A percentile compares a stretch with the other conserved stretches of the same genome.
These are phyloP conservation scores for Acrobasis suavella DNA, from an alignment of 2,888 invertebrate genomes.

Conservation along the genomic window DNA sequence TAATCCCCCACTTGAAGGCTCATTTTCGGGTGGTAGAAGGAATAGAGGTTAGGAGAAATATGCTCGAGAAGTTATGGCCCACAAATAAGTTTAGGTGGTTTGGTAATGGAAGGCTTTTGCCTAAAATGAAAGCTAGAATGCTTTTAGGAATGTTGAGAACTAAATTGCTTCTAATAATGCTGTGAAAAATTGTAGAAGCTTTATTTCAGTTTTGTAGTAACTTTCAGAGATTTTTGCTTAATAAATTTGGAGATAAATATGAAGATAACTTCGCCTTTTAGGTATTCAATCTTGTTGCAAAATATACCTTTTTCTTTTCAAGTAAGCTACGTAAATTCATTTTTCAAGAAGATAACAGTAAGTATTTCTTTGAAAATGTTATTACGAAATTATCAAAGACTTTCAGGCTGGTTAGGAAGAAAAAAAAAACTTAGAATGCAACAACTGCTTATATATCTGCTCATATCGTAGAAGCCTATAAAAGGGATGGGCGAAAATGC, in stretches of 20 bases:
- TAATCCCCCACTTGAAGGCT: slow-evolving; percentile 45
- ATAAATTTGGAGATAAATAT: background rate
- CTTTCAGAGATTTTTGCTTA: background rate
- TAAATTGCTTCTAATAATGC: slow-evolving; percentile 29
- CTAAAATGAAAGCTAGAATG: slow-evolving; percentile 54
- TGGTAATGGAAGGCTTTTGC: slow-evolving; percentile 58
- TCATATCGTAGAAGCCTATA: too few relatives aligned
- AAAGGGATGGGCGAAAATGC: too few relatives aligned
- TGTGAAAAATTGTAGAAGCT: background rate
- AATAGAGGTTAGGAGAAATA: slow-evolving; percentile 37
- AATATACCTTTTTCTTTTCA: too few relatives aligned
- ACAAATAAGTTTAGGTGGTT: slow-evolving; percentile 60
- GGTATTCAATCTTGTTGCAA: too few relatives aligned
- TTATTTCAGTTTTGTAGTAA: background rate
- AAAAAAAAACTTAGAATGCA: too few relatives aligned
- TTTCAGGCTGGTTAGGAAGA: too few relatives aligned
- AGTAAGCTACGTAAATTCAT: too few relatives aligned
- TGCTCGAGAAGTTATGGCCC: slow-evolving; percentile 49
- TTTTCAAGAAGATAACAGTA: too few relatives aligned
- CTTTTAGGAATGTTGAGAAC: slow-evolving; percentile 47
- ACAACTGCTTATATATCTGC: too few relatives aligned
- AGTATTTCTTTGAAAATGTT: too few relatives aligned
- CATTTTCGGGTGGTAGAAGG: slow-evolving; percentile 38
- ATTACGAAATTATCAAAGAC: too few relatives aligned
- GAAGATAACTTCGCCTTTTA: too few relatives aligned